phyloP scores from a whole-genome alignment of 2,113 vertebrate genomes.

The Sturnus vulgaris region DNA sequence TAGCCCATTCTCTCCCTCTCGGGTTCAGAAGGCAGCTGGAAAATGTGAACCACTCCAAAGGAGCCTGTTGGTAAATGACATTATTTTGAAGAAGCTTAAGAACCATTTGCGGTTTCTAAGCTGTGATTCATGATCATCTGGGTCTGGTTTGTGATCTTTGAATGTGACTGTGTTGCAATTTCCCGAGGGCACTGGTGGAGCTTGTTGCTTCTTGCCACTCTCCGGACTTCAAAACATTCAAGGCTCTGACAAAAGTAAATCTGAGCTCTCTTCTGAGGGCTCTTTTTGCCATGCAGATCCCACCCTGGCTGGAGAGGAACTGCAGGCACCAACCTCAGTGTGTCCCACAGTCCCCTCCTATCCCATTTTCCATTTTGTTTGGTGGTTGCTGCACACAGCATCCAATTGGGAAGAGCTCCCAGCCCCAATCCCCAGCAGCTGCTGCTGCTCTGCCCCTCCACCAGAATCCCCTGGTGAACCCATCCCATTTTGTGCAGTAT shows the following conservation, averaged over 20 bases:
- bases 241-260: slow-evolving; percentile 9
- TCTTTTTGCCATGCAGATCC: background rate
- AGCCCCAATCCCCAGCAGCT: background rate
- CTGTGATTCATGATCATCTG: slow-evolving; percentile 49
- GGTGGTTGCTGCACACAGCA: background rate
- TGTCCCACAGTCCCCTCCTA: background rate
- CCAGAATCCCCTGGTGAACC: background rate
- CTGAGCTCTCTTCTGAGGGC: background rate
- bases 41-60: background rate
- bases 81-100: slow-evolving; percentile 19
- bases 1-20: background rate
- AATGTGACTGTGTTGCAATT: slow-evolving; percentile 13
- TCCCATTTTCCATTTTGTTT: background rate
- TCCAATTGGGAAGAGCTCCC: background rate
- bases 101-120: background rate
- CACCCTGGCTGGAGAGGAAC: background rate
- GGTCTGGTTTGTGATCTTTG: slow-evolving; percentile 38
- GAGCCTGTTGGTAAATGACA: background rate
- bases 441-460: background rate
- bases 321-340: background rate
- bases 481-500: background rate
- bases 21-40: background rate
- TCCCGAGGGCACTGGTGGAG: background rate
- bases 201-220: slow-evolving; percentile 10
- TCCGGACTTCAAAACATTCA: background rate